Percentiles rank a stretch among this genome's conserved stretches.
These are phyloP conservation scores for Cynaeus angustus DNA, from an alignment of 2,888 invertebrate species.

Conservation along the genomic window DNA sequence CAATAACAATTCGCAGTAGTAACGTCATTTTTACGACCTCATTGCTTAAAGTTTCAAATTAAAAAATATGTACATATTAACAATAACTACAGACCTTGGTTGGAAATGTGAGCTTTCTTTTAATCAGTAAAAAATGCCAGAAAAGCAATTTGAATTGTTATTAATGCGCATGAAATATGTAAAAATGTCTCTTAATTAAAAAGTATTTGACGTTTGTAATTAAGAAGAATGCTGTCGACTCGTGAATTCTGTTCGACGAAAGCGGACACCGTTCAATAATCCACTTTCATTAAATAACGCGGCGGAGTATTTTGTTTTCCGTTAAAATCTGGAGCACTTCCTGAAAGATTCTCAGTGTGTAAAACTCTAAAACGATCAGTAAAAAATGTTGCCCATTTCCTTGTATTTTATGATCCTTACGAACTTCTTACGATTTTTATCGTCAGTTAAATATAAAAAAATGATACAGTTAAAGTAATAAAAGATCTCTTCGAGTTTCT, in stretches of 20 bases:
- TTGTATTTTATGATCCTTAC: conserved; percentile 46
- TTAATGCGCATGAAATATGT: conserved; percentile 25
- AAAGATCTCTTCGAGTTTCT: conserved; percentile 46
- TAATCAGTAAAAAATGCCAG: not conserved
- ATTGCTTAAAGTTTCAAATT: too few species aligned
- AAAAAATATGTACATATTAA: too few species aligned
- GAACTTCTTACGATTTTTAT: conserved; percentile 49
- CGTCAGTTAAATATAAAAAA: conserved; percentile 50
- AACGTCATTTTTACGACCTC: too few species aligned
- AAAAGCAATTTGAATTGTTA: conserved; percentile 10
- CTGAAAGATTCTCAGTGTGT: conserved; percentile 45
- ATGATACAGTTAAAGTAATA: conserved; percentile 49
- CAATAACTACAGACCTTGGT: too few species aligned
- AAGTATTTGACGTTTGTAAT: conserved; percentile 35
- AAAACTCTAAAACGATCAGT: conserved; percentile 48
- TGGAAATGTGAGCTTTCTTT: too few species aligned
- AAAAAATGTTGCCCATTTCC: conserved; percentile 48
- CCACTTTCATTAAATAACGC: conserved; percentile 40
- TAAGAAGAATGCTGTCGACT: conserved; percentile 30
- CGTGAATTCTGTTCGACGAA: conserved; percentile 17
- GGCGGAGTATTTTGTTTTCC: conserved; percentile 39
- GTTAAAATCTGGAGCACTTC: conserved; percentile 40
- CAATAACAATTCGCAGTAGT: too few species aligned
- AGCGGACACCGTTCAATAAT: conserved; percentile 26
- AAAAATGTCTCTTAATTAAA: conserved; percentile 26